Percentiles rank a stretch among this genome's conserved stretches.
These are phyloP conservation scores for Eupithecia pulchellata DNA, from an alignment of 2,888 invertebrate genomes.

Conservation along the genomic window DNA sequence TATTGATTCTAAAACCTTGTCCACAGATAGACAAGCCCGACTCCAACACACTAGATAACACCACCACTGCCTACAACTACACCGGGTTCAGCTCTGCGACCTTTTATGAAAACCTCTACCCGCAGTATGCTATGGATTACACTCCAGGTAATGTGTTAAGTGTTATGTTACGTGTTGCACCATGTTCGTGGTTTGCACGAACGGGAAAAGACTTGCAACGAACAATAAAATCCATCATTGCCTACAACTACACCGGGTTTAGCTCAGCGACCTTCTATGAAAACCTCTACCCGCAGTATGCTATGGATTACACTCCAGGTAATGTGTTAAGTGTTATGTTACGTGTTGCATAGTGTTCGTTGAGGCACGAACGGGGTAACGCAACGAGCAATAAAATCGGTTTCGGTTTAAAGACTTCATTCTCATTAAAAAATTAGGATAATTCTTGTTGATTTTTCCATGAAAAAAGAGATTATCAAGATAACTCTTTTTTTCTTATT, in stretches of 20 bases:
- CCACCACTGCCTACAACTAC: slow-evolving; percentile 84
- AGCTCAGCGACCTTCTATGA: slow-evolving; percentile 88
- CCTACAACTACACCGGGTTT: slow-evolving; percentile 92
- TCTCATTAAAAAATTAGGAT: too few species aligned
- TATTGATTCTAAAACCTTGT: too few species aligned
- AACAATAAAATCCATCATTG: too few species aligned
- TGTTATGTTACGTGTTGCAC: not conserved
- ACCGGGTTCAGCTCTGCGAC: slow-evolving; percentile 92
- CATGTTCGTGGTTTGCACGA: too few species aligned
- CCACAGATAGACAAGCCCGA: slow-evolving; percentile 90
- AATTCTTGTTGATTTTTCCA: too few species aligned
- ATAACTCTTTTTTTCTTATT: too few species aligned
- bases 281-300: slow-evolving; percentile 92
- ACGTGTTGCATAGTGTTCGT: too few species aligned
- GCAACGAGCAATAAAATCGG: too few species aligned
- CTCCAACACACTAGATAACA: slow-evolving; percentile 87
- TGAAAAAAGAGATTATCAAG: too few species aligned
- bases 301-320: slow-evolving; percentile 90
- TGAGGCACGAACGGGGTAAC: too few species aligned
- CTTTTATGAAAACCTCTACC: slow-evolving; percentile 91
- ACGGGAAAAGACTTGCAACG: too few species aligned
- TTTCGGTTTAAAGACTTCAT: too few species aligned
- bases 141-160: slow-evolving; percentile 78
- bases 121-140: slow-evolving; percentile 91
- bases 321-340: not conserved